Percentiles rank a stretch among this genome's conserved stretches.
phyloP scores from a whole-genome alignment of 2,888 invertebrate species.

The Panzeria rudis region DNA sequence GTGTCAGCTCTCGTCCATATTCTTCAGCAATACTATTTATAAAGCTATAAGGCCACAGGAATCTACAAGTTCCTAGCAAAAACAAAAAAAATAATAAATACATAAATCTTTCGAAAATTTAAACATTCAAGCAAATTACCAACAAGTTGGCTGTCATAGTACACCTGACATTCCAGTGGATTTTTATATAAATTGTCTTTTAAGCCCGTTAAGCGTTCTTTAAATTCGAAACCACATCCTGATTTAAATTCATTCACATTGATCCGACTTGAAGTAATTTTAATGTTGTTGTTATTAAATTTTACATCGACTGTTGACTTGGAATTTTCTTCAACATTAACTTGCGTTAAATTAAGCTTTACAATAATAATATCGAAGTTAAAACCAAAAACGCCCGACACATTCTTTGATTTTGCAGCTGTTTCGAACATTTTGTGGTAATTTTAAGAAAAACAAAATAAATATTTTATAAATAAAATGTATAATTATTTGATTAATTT shows the following conservation, averaged over 20 bases:
- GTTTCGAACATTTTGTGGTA: slow-evolving; percentile 37
- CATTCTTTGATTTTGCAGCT: background rate
- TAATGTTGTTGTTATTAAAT: slow-evolving; percentile 74
- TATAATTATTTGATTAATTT: slow-evolving; percentile 2
- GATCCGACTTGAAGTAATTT: slow-evolving; percentile 77
- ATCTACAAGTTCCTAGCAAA: slow-evolving; percentile 72
- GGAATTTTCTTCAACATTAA: slow-evolving; percentile 54
- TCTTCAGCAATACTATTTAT: slow-evolving; percentile 74
- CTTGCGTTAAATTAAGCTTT: slow-evolving; percentile 70
- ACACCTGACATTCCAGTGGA: slow-evolving; percentile 76
- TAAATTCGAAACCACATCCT: slow-evolving; percentile 75
- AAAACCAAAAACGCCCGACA: slow-evolving; percentile 67
- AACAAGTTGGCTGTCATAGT: slow-evolving; percentile 73
- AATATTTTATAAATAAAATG: background rate
- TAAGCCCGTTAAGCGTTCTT: slow-evolving; percentile 71
- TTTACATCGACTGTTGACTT: slow-evolving; percentile 72
- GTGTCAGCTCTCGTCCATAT: slow-evolving; percentile 75
- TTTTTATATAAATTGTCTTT: slow-evolving; percentile 73
- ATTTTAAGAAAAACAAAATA: background rate
- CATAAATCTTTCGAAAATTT: background rate
- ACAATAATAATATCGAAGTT: slow-evolving; percentile 77
- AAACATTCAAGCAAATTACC: slow-evolving; percentile 19
- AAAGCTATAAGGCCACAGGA: slow-evolving; percentile 75
- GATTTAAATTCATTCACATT: slow-evolving; percentile 78
- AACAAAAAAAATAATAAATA: background rate